Base-by-base conservation (phyloP, 2,113 vertebrate species). In the Pseudolaguvia tuberculata region DNA sequence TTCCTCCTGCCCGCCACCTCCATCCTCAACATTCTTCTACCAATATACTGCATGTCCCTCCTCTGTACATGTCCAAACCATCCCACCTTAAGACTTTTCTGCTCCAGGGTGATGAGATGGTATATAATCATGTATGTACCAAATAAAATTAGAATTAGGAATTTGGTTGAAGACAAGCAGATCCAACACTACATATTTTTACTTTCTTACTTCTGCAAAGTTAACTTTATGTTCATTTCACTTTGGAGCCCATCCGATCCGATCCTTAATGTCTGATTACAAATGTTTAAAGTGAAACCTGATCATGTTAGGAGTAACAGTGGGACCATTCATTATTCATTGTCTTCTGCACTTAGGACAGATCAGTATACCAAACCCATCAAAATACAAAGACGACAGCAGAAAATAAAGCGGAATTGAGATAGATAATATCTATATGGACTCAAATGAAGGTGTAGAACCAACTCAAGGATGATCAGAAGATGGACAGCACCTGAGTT, bases 241-340 rank as follows among this genome's bases (percentile, higher is more conserved):
- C 11, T 58, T 50, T 50, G 20, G 23, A 48, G 45, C 15, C 13
- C 14, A 50, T 15, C 17, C 13, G 21, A 50, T 15, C 17, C 15
- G 15, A 20, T 50, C 18, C 23, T 50, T 67, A 12, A 72, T 75
- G 73, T 85, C 83, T 88, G 85, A 88, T 88, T 85, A 89, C 79
- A 78, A 82, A 76, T 39, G 67, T 80, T 83, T 86, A 83, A 81
- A 82, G 77, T 88, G 88, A 90, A 91, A 91, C 82, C 73, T 73
- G 86, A 90, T 89, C 87, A 78, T 52, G 84, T 80, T 27, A 53
- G 51, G 67, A 84, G 87, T 87, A 86, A 89, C 87, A 90, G 85
- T 87, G 85, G 83, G 85, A 59, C 80, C 86, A 87, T 91, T 90
- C 88, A 90, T 91, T 89, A 89, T 92, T 89, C 87, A 91, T 87